These are phyloP conservation scores for Oncorhynchus mykiss DNA, from an alignment of 2,113 vertebrate species.

Conservation along the genomic window DNA sequence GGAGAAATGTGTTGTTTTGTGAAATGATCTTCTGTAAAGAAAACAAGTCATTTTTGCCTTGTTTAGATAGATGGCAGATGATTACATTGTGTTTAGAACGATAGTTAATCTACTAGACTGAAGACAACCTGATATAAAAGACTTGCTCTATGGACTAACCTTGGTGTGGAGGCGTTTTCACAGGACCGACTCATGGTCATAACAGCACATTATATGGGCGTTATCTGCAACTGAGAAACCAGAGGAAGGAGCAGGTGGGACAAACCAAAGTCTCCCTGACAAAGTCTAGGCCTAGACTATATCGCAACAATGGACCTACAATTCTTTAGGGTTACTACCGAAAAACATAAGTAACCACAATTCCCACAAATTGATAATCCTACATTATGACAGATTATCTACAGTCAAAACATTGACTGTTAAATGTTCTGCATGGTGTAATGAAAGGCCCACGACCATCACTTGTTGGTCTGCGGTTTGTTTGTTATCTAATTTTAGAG, in stretches of 20 bases:
- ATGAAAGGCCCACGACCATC: no score
- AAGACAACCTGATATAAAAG: constrained; percentile 34
- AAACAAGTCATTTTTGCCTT: constrained; percentile 31
- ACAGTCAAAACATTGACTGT: no score
- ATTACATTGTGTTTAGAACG: constrained; percentile 35
- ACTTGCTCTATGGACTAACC: constrained; percentile 49
- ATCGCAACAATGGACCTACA: no score
- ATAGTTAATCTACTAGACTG: constrained; percentile 33
- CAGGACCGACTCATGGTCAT: neutral
- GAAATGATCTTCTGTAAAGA: constrained; percentile 21
- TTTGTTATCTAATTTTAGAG: no score
- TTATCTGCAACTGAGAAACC: no score
- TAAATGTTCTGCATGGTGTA: no score
- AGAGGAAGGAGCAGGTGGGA: neutral
- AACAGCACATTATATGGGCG: neutral
- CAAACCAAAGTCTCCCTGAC: neutral
- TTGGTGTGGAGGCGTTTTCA: neutral
- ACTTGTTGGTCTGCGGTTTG: no score
- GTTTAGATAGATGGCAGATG: constrained; percentile 19
- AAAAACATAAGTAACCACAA: no score
- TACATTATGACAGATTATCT: no score
- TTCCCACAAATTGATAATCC: no score
- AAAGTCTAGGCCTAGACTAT: no score
- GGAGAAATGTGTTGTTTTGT: neutral
- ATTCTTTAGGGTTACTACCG: no score